Percentiles rank a stretch among this genome's conserved stretches.
Evolutionary conservation across 2,113 vertebrate genomes (phyloP).

Genomic region (Oryzias curvinotus): DNA sequence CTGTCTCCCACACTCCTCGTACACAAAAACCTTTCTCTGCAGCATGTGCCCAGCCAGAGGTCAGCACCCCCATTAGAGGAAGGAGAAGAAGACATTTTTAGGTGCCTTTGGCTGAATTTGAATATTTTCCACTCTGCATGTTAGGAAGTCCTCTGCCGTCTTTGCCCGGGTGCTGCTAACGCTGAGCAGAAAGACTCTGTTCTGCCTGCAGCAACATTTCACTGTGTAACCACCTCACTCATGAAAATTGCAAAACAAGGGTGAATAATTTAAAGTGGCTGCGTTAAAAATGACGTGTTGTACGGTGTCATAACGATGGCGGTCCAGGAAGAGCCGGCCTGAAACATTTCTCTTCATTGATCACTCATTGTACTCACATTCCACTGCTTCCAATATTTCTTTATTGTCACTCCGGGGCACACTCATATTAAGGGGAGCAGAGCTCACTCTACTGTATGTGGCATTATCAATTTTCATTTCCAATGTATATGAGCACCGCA

Average conservation of each 20-base stretch:
- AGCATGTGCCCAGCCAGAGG: constrained; percentile 43
- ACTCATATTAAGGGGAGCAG: constrained; percentile 41
- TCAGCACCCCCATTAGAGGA: constrained; percentile 56
- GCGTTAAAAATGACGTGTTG: constrained; percentile 71
- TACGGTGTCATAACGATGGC: constrained; percentile 58
- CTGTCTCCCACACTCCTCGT: constrained; percentile 13
- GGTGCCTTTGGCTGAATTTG: constrained; percentile 23
- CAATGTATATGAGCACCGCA: neutral
- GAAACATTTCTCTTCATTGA: constrained; percentile 50
- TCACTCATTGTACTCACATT: constrained; percentile 32
- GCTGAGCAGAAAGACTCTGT: constrained; percentile 58
- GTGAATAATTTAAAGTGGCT: constrained; percentile 77
- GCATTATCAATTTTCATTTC: constrained; percentile 25
- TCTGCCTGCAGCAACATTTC: constrained; percentile 72
- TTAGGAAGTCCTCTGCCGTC: constrained; percentile 21
- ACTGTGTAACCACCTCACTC: constrained; percentile 75
- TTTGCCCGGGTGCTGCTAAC: constrained; percentile 27
- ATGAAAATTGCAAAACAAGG: constrained; percentile 72
- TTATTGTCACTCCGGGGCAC: constrained; percentile 50
- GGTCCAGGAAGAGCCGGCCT: constrained; percentile 49
- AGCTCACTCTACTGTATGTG: neutral
- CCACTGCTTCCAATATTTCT: constrained; percentile 47
- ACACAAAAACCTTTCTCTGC: constrained; percentile 23
- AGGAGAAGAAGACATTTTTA: constrained; percentile 44
- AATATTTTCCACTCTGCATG: constrained; percentile 34